Conservation (phyloP, 2,113 vertebrate genomes). For the Aegithalos caudatus region DNA sequence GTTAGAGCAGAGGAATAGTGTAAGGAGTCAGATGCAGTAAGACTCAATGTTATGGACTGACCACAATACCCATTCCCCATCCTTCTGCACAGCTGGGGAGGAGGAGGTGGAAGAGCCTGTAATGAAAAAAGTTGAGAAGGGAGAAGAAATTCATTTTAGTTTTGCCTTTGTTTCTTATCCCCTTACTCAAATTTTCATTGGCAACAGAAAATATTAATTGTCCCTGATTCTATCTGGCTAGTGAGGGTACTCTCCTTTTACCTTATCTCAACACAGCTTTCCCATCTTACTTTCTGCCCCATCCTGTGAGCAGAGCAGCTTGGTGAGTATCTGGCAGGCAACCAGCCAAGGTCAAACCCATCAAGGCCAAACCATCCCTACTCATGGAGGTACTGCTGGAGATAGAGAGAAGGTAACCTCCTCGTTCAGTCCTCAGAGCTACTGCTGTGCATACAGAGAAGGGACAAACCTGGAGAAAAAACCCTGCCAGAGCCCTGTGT, state of each 20-base stretch:
- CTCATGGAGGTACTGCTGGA: not conserved
- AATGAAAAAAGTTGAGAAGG: not conserved
- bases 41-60: not conserved
- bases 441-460: not conserved
- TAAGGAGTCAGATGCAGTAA: not conserved
- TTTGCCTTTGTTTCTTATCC: not conserved
- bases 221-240: too few relatives aligned
- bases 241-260: not conserved
- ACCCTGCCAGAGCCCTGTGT: not conserved
- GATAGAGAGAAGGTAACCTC: not conserved
- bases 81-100: not conserved
- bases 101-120: not conserved
- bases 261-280: not conserved
- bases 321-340: not conserved
- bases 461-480: not conserved
- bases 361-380: too few relatives aligned
- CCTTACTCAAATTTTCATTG: not conserved
- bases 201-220: not conserved
- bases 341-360: not conserved
- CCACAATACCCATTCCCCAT: not conserved
- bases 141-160: rapidly evolving
- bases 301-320: not conserved
- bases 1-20: not conserved
- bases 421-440: not conserved
- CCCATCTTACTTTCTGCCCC: not conserved